Base-by-base conservation (phyloP, 2,797 vertebrate genomes). In the Lerista edwardsae region DNA sequence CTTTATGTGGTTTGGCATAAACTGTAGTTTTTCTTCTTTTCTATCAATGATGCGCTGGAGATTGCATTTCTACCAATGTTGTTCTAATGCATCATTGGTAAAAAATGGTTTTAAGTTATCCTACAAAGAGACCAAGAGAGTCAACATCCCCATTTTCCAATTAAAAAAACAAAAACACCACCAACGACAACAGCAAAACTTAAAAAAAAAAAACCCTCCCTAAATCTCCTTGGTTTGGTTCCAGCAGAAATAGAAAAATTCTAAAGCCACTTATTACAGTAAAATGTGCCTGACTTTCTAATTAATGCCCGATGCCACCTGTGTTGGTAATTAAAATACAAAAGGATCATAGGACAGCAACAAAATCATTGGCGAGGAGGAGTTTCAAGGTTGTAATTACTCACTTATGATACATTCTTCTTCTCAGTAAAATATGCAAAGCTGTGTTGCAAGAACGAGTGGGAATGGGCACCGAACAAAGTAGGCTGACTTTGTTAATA, bases 351-450 rank as follows among this genome's bases (percentile, higher is more conserved):
- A 87, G 61, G 62, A 86, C 68, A n/a, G 68, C 88, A 82, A 0
- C 0, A 1, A n/a, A 84, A 84, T 72, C 77, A 57, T 57, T 91
- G 86, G 78, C 64, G 82, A 91, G 84, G 87, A 84, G 85, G 86
- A 90, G 44, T 82, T 93, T 91, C 85, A 93, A 90, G 86, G 87
- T 89, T 91, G 82, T 82, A 87, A 92, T 94, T 92, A 87, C 80
- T 93, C 84, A 91, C 73, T 93, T 88, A 79, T 11, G 47, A 87
- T 68, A 79, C 86, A 47, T 79, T 91, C 83, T 82, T 72, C 85
- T 89, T 78, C 0, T 0, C 78, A 68, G 72, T 81, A 81, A 92
- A 90, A 93, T 85, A 88, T 75, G 62, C 75, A 89, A 91, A 87
- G 68, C 67, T 73, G 59, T 77, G 51, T 71, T 72, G 25, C 83